A percentile compares a stretch with the other conserved stretches of the same genome.
Conservation (phyloP, 2,888 invertebrate genomes). For the Erannis defoliaria region DNA sequence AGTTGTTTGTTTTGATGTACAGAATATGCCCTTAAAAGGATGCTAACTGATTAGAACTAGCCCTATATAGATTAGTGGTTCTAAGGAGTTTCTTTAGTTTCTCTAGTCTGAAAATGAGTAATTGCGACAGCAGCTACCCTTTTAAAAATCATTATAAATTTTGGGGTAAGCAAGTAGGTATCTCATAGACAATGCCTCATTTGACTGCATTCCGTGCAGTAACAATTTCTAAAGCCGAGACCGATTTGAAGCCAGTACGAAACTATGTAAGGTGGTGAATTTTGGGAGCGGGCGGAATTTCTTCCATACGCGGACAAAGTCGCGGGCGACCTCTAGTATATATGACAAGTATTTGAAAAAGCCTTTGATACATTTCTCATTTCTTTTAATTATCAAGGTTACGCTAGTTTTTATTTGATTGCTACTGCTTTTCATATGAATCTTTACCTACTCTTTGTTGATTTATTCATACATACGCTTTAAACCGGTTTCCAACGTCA, state of each 20-base stretch:
- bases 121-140: not conserved
- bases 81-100: not conserved
- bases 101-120: too few relatives aligned
- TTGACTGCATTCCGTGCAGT: too few relatives aligned
- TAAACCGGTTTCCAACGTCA: constrained; percentile 25
- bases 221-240: not conserved
- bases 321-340: too few relatives aligned
- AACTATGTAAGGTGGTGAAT: too few relatives aligned
- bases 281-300: too few relatives aligned
- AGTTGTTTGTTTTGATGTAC: too few relatives aligned
- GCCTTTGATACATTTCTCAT: not conserved
- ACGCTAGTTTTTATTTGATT: not conserved
- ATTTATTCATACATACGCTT: constrained; percentile 7
- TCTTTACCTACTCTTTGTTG: not conserved
- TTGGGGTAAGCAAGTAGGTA: not conserved
- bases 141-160: too few relatives aligned
- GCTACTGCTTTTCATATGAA: not conserved
- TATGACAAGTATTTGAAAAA: not conserved
- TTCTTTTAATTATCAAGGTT: not conserved
- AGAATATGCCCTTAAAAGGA: too few relatives aligned
- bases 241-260: not conserved
- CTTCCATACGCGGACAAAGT: too few relatives aligned
- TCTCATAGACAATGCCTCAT: not conserved
- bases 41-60: too few relatives aligned
- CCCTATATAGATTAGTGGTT: too few relatives aligned